These are phyloP conservation scores for Hetaerina titia DNA, from an alignment of 2,888 invertebrate genomes.

Conservation along the genomic window DNA sequence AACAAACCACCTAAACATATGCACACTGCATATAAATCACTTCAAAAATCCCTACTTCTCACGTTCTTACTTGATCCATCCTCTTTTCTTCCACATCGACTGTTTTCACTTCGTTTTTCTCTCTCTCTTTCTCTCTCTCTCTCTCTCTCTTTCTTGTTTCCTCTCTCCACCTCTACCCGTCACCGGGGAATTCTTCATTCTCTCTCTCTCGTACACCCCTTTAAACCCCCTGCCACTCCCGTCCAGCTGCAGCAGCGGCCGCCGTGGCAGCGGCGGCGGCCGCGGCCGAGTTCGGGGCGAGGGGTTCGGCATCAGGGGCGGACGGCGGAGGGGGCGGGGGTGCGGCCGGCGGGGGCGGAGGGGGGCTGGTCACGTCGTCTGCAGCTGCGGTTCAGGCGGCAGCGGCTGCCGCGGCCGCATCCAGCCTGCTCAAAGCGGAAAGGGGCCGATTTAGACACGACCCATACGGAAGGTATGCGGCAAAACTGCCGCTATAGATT, in stretches of 20 bases:
- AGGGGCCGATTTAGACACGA: constrained; percentile 66
- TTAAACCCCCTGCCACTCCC: not conserved
- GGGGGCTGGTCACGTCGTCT: constrained; percentile 43
- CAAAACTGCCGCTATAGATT: constrained; percentile 61
- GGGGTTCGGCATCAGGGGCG: constrained; percentile 1
- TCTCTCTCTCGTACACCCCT: not conserved
- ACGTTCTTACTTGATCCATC: not conserved
- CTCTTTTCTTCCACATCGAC: not conserved
- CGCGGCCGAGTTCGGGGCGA: constrained; percentile 41
- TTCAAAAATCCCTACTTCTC: not conserved
- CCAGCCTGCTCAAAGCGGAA: constrained; percentile 59
- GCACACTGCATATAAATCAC: too few species aligned
- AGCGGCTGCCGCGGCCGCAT: constrained; percentile 51
- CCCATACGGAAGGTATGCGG: constrained; percentile 67
- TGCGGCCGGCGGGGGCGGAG: not conserved
- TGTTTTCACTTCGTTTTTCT: not conserved
- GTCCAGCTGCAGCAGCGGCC: constrained; percentile 36
- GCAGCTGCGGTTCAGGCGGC: constrained; percentile 58
- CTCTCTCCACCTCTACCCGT: not conserved
- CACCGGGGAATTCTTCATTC: not conserved
- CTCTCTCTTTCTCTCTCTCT: not conserved
- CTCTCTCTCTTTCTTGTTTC: not conserved
- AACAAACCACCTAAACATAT: too few species aligned
- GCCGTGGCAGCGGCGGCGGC: constrained; percentile 59
- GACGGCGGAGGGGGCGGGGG: not conserved